These are phyloP conservation scores for Anastrepha ludens DNA, from an alignment of 1,140 invertebrate species.

Conservation along the genomic window DNA sequence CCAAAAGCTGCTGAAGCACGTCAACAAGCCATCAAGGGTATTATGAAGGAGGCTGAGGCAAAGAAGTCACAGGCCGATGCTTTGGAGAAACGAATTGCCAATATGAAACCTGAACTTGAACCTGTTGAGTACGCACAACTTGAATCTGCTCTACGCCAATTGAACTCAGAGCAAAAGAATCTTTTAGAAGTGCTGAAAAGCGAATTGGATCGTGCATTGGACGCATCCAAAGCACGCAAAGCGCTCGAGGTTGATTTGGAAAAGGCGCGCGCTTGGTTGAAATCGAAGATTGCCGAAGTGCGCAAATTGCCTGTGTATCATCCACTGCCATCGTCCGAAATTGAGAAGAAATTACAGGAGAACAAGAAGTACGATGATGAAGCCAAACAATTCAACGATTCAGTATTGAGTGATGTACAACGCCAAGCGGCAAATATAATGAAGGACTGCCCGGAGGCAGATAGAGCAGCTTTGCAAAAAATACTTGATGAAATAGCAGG, in stretches of 20 bases:
- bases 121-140: slow-evolving; percentile 83
- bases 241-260: slow-evolving; percentile 87
- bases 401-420: slow-evolving; percentile 83
- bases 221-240: slow-evolving; percentile 81
- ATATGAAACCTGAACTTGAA: slow-evolving; percentile 90
- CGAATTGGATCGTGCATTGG: slow-evolving; percentile 82
- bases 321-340: slow-evolving; percentile 82
- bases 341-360: slow-evolving; percentile 86
- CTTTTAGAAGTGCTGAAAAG: slow-evolving; percentile 82
- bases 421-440: slow-evolving; percentile 85
- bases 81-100: slow-evolving; percentile 86
- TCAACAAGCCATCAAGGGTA: slow-evolving; percentile 81
- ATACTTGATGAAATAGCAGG: slow-evolving; percentile 81
- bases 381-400: slow-evolving; percentile 86
- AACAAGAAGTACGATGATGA: slow-evolving; percentile 84
- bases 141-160: slow-evolving; percentile 80
- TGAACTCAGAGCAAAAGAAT: slow-evolving; percentile 83
- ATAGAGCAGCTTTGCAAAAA: slow-evolving; percentile 80
- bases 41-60: slow-evolving; percentile 88
- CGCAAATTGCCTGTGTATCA: slow-evolving; percentile 84
- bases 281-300: slow-evolving; percentile 83
- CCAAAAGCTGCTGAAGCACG: slow-evolving; percentile 84
- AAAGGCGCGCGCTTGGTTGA: slow-evolving; percentile 86
- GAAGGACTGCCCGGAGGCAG: slow-evolving; percentile 86
- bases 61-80: slow-evolving; percentile 89